These are phyloP conservation scores for Champsocephalus gunnari DNA, from an alignment of 2,797 vertebrate species.

Conservation along the genomic window DNA sequence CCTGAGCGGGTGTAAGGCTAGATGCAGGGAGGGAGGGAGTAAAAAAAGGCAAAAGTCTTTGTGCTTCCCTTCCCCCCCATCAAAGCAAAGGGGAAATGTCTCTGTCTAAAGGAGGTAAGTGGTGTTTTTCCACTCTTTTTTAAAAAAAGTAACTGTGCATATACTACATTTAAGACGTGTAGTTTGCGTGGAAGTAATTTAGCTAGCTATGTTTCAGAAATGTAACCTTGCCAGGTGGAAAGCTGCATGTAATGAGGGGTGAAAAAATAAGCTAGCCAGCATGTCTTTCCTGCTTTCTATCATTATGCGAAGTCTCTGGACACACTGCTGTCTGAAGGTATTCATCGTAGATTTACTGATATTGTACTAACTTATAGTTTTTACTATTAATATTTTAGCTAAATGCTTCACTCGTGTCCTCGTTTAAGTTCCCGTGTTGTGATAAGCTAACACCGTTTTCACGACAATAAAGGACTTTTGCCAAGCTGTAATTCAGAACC, in stretches of 20 bases:
- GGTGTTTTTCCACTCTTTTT: constrained; percentile 21
- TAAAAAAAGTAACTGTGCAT: constrained; percentile 39
- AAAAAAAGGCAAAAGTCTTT: constrained; percentile 94
- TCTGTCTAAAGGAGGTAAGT: constrained; percentile 92
- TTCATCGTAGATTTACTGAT: background rate
- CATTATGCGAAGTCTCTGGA: constrained; percentile 16
- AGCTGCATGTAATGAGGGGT: constrained; percentile 85
- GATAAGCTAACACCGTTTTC: constrained; percentile 55
- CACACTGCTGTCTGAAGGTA: constrained; percentile 1
- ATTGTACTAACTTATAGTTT: background rate
- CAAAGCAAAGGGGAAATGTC: constrained; percentile 94
- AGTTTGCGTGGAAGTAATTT: constrained; percentile 57
- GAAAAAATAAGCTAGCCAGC: constrained; percentile 64
- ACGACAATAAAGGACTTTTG: constrained; percentile 52
- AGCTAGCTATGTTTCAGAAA: constrained; percentile 70
- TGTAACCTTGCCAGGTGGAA: constrained; percentile 82
- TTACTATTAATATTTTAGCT: constrained; percentile 17
- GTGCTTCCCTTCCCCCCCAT: constrained; percentile 93
- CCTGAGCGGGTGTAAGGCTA: constrained; percentile 80
- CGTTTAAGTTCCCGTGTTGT: constrained; percentile 44
- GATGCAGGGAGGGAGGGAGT: constrained; percentile 87
- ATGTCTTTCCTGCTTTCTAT: constrained; percentile 66
- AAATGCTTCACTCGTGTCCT: constrained; percentile 5
- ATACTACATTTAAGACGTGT: constrained; percentile 17
- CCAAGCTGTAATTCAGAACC: constrained; percentile 42